Evolutionary conservation across 2,888 invertebrate species (phyloP).

Genomic region (Synanthedon myopaeformis): DNA sequence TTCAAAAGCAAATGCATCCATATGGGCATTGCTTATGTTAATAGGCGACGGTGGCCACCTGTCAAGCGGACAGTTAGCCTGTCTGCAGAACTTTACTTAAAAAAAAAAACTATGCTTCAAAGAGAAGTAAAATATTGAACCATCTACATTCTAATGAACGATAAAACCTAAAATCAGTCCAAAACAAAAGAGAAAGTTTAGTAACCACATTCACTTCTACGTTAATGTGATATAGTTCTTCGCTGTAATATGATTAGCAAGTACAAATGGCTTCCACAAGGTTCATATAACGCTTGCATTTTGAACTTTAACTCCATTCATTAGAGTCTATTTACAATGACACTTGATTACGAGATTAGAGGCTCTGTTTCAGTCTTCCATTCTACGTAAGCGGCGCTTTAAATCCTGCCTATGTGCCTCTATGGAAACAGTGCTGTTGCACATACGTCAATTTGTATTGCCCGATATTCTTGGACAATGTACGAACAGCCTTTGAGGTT

Average conservation of each 20-base stretch:
- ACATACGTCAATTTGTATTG: slow-evolving; percentile 35
- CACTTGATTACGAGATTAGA: slow-evolving; percentile 10
- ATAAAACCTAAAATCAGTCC: neutral
- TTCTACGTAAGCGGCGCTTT: slow-evolving; percentile 15
- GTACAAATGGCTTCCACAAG: slow-evolving; percentile 27
- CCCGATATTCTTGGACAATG: slow-evolving; percentile 45
- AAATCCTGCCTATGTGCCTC: slow-evolving; percentile 27
- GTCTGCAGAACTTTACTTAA: too few species aligned
- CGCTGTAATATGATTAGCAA: slow-evolving; percentile 33
- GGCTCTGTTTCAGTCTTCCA: slow-evolving; percentile 18
- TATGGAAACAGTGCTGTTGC: slow-evolving; percentile 24
- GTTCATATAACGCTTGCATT: slow-evolving; percentile 8
- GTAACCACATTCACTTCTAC: neutral
- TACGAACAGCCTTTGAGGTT: slow-evolving; percentile 57
- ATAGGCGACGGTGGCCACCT: too few species aligned
- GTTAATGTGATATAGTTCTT: slow-evolving; percentile 4
- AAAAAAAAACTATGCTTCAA: too few species aligned
- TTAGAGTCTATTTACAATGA: slow-evolving; percentile 18
- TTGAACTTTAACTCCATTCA: slow-evolving; percentile 7
- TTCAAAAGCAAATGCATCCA: too few species aligned
- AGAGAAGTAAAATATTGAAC: too few species aligned
- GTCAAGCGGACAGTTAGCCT: too few species aligned
- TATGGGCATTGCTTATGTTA: too few species aligned
- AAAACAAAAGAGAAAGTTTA: neutral
- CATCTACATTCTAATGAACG: too few species aligned